These are phyloP conservation scores for Pentamera pediparva DNA, from an alignment of 53 echinoderm and acorn worm species.

Conservation along the genomic window DNA sequence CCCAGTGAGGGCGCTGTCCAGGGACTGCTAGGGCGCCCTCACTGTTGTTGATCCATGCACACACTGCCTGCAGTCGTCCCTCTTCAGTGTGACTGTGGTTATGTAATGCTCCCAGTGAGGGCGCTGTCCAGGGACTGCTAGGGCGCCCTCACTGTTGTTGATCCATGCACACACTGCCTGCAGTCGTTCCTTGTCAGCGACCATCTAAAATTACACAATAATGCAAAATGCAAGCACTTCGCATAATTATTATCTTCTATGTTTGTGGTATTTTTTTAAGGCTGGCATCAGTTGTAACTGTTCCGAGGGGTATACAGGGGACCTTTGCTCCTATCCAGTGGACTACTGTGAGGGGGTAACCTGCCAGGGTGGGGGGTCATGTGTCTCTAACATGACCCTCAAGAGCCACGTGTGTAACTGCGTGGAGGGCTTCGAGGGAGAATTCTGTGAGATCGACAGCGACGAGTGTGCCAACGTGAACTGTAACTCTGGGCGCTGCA, in stretches of 20 bases:
- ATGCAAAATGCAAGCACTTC: neutral
- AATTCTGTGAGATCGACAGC: conserved; percentile 59
- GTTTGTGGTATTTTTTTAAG: conserved; percentile 9
- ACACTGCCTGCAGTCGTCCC: too few relatives aligned
- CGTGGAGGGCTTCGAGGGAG: conserved; percentile 47
- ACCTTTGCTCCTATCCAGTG: conserved; percentile 59
- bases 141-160: too few relatives aligned
- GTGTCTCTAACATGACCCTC: conserved; percentile 29
- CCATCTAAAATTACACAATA: neutral
- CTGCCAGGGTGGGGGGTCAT: conserved; percentile 75
- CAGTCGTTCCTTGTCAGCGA: too few relatives aligned
- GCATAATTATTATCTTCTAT: neutral
- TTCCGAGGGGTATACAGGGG: conserved; percentile 56
- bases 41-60: too few relatives aligned
- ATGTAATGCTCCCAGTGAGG: neutral
- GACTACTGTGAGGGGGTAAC: conserved; percentile 69
- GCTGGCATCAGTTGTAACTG: conserved; percentile 51
- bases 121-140: neutral
- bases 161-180: too few relatives aligned
- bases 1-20: too few relatives aligned
- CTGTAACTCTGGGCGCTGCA: conserved; percentile 63
- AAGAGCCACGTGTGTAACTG: conserved; percentile 55
- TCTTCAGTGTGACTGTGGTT: neutral
- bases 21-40: too few relatives aligned
- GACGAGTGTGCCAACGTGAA: conserved; percentile 48